Percentiles rank a stretch among this genome's conserved stretches.
Evolutionary conservation across 2,113 vertebrate genomes (phyloP).

Genomic region (Alosa alosa): DNA sequence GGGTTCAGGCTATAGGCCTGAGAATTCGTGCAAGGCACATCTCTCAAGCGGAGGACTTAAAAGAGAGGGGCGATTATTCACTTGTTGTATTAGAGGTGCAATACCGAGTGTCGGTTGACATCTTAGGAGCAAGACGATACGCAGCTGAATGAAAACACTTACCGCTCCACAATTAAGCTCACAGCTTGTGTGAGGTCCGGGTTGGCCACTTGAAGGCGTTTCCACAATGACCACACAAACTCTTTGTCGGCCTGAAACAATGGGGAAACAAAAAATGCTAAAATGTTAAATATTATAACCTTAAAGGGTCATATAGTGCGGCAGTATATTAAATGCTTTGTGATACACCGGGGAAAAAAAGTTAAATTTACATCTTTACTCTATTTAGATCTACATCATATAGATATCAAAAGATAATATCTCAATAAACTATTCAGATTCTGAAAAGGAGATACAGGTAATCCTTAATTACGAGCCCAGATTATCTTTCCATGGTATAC

Average conservation of each 20-base stretch:
- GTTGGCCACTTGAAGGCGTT: constrained; percentile 82
- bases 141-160: constrained; percentile 60
- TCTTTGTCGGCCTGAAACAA: constrained; percentile 88
- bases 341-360: background rate
- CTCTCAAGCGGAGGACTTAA: constrained; percentile 27
- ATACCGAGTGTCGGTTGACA: background rate
- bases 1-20: constrained; percentile 28
- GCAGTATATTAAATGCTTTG: background rate
- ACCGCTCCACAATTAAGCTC: constrained; percentile 88
- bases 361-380: no score
- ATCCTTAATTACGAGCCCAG: background rate
- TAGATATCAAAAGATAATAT: background rate
- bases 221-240: constrained; percentile 96
- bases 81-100: constrained; percentile 21
- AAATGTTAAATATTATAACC: background rate
- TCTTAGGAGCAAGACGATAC: background rate
- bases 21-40: constrained; percentile 27
- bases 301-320: background rate
- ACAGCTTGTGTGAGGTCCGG: constrained; percentile 86
- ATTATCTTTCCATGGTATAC: constrained; percentile 53
- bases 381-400: no score
- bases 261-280: constrained; percentile 14
- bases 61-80: background rate
- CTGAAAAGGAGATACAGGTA: background rate
- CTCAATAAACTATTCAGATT: background rate